A percentile compares a stretch with the other conserved stretches of the same genome.
Evolutionary conservation across 1,140 invertebrate genomes (phyloP).

Genomic region (Drosophila sucinea): DNA sequence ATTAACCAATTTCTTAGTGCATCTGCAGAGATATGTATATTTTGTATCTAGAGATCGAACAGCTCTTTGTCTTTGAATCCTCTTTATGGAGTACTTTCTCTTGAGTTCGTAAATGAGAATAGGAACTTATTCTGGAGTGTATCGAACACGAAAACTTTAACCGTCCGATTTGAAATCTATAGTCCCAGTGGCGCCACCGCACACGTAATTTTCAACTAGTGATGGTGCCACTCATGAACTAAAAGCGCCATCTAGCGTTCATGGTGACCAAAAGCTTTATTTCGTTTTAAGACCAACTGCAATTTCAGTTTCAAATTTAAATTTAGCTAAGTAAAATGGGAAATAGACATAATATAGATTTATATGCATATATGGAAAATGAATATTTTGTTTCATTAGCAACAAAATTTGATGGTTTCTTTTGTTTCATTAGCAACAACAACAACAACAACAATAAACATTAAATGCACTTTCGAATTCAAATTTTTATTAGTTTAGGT

Average conservation of each 20-base stretch:
- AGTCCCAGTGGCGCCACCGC: not conserved
- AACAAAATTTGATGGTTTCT: slow-evolving; percentile 13
- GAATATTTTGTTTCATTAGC: slow-evolving; percentile 1
- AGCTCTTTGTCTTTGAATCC: too few species aligned
- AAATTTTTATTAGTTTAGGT: slow-evolving; percentile 42
- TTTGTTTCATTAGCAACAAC: slow-evolving; percentile 14
- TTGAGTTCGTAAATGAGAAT: too few species aligned
- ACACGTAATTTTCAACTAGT: not conserved
- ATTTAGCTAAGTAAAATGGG: not conserved
- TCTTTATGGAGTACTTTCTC: too few species aligned
- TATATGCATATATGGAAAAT: not conserved
- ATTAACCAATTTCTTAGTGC: too few species aligned
- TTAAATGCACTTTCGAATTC: slow-evolving; percentile 10
- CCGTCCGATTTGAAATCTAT: not conserved
- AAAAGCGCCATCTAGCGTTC: not conserved
- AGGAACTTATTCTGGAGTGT: too few species aligned
- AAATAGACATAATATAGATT: not conserved
- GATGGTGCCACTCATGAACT: not conserved
- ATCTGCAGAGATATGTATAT: too few species aligned
- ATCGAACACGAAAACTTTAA: not conserved
- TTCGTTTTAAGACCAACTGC: not conserved
- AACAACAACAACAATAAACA: slow-evolving; percentile 18
- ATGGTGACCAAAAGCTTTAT: not conserved
- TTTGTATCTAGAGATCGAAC: too few species aligned
- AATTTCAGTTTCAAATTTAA: not conserved